Evolutionary conservation across 2,888 invertebrate genomes (phyloP), one percentile per base, ranked within the genome.

Genomic region (Eugnorisma glareosa): DNA sequence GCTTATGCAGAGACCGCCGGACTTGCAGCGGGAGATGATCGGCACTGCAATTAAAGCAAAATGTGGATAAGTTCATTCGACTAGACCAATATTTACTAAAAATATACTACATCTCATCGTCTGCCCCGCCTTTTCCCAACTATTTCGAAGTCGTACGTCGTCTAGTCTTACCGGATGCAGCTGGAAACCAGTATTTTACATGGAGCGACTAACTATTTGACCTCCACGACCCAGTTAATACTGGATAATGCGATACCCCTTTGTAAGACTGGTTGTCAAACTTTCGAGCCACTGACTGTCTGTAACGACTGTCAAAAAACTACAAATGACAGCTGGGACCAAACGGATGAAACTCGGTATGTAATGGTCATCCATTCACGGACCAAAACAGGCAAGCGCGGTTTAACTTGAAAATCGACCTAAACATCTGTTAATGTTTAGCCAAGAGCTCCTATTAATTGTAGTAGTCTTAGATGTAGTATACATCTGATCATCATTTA

Each of bases 1-100:
- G 18, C 82, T 73, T 6, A 93, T 84, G 75, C 94, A 94, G 7
- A 94, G 73, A 0, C 93, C 93, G 8, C 69, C 37, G 0, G 75
- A 61, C 0, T n/a, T 31, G 67, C 93, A 93, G 31, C 57, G 57
- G 43, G 77, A 15, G 18, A 89, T 28, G 35, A 86, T 35, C 18
- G 84, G 31, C 18, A 28, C 90, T 91, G 86, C 35, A 88, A 86
- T 7, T 18, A 13, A 78, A 78, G 67, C n/a, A 69, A 40, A 69
- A 21, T n/a, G 75, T 35, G n/a, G 28, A 37, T 61, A 43, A 3
- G 21, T 21, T 31, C 2, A 24, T 45, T 45, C 1, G 11, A 28
- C n/a, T 54, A 28, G 51, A 54, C n/a, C n/a, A 54, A 54, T 28
- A 13, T 54, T 54, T 54, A n/a, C n/a, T n/a, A n/a, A 54, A 54